Evolutionary conservation across 2,888 invertebrate species (phyloP).

Genomic region (Odontothrips loti): DNA sequence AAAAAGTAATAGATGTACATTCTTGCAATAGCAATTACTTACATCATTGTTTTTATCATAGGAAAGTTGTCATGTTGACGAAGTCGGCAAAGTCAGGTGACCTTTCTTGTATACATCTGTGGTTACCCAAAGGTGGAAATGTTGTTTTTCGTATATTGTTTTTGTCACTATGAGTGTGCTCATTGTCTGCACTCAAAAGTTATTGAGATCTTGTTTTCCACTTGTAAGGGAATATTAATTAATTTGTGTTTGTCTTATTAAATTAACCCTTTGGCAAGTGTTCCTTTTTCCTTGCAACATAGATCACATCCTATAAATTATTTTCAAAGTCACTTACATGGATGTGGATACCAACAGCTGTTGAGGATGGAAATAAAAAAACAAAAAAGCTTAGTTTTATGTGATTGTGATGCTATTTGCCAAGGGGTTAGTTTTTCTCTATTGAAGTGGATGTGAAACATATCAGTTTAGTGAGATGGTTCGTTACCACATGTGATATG

Average conservation of each 20-base stretch:
- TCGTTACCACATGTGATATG: slow-evolving; percentile 21
- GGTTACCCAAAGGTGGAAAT: too few species aligned
- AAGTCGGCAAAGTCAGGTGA: too few species aligned
- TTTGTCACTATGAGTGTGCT: too few species aligned
- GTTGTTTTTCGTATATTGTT: too few species aligned
- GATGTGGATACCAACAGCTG: too few species aligned
- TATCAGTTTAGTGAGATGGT: slow-evolving; percentile 25
- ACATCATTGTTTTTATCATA: not conserved
- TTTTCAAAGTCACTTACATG: not conserved
- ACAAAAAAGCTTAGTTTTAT: not conserved
- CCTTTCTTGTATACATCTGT: too few species aligned
- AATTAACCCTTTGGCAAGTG: not conserved
- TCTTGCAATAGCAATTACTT: not conserved
- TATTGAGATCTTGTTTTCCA: not conserved
- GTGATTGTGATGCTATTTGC: slow-evolving; percentile 11
- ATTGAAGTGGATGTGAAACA: not conserved
- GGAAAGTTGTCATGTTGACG: not conserved
- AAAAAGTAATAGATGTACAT: not conserved
- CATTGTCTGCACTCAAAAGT: not conserved
- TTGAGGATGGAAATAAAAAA: too few species aligned
- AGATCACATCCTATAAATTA: not conserved
- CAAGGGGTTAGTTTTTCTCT: not conserved
- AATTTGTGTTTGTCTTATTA: not conserved
- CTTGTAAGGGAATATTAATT: too few species aligned
- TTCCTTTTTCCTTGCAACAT: not conserved